Evolutionary conservation across 2,888 invertebrate genomes (phyloP).

Genomic region (Pecten maximus): DNA sequence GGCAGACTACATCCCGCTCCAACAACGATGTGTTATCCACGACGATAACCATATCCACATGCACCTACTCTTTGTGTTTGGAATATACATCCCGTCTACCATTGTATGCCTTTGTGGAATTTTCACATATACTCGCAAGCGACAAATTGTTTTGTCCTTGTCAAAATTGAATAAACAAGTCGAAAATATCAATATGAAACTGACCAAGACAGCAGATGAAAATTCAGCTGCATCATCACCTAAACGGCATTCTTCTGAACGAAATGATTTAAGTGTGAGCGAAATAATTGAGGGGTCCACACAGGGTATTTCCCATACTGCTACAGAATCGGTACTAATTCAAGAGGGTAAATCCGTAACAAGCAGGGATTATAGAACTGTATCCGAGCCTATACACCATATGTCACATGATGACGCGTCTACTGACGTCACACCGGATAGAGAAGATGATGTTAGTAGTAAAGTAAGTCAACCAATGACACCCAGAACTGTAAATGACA

Average conservation of each 20-base stretch:
- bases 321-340: background rate
- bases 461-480: background rate
- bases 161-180: slow-evolving; percentile 41
- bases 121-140: slow-evolving; percentile 35
- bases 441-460: background rate
- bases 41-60: slow-evolving; percentile 46
- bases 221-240: slow-evolving; percentile 28
- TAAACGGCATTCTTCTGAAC: background rate
- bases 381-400: background rate
- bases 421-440: background rate
- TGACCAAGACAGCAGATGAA: slow-evolving; percentile 17
- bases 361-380: background rate
- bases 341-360: background rate
- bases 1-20: slow-evolving; percentile 57
- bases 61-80: slow-evolving; percentile 56
- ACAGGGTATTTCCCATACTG: background rate
- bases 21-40: slow-evolving; percentile 60
- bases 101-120: slow-evolving; percentile 36
- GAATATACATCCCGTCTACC: slow-evolving; percentile 53
- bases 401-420: background rate
- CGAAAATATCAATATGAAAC: slow-evolving; percentile 36
- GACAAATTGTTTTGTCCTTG: slow-evolving; percentile 40
- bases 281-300: background rate
- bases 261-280: background rate
- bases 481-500: slow-evolving; percentile 40